A percentile compares a stretch with the other conserved stretches of the same genome.
Conservation (phyloP, 2,113 vertebrate species). For the Heptranchias perlo region DNA sequence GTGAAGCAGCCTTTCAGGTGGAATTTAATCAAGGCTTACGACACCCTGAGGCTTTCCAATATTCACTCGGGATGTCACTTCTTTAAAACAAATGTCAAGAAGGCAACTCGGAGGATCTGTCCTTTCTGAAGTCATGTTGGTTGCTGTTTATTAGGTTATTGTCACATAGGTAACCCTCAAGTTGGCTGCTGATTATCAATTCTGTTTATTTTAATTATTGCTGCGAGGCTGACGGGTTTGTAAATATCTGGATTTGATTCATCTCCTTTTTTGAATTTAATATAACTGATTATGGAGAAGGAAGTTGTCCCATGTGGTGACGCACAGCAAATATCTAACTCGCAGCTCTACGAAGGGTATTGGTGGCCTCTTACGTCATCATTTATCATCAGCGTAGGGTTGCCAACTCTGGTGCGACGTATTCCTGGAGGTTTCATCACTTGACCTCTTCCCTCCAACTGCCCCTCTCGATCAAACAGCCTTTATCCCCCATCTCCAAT, state of each 20-base stretch:
- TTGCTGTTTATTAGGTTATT: neutral
- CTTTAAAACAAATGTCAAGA: neutral
- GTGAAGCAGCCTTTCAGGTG: neutral
- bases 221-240: neutral
- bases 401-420: neutral
- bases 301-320: neutral
- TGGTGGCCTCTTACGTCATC: neutral
- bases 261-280: conserved; percentile 1
- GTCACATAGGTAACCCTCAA: neutral
- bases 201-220: neutral
- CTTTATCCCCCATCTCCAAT: neutral
- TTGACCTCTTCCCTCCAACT: neutral
- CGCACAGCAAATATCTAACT: neutral
- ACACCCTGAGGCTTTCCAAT: neutral
- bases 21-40: neutral
- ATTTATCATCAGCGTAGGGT: neutral
- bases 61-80: neutral
- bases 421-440: neutral
- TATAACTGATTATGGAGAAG: neutral
- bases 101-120: neutral
- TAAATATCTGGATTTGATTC: neutral
- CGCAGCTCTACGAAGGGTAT: neutral
- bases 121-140: neutral
- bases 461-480: neutral
- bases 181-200: neutral